Evolutionary conservation across 2,888 invertebrate species (phyloP), one percentile per base, ranked within the genome.

Genomic region (Scaptomyza reducta): DNA sequence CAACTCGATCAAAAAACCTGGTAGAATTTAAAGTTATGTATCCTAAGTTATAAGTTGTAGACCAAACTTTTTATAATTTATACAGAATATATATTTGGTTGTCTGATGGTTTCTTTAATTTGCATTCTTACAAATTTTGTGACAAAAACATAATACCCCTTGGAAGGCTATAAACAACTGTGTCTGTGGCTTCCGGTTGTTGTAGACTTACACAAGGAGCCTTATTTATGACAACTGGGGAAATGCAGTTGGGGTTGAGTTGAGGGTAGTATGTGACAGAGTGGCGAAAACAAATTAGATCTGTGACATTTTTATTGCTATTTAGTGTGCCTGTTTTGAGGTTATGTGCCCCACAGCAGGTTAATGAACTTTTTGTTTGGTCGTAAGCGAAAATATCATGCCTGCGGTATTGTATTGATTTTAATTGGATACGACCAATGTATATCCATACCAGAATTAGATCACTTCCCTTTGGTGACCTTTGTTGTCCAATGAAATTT

Each of bases 231-330:
- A 59, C 74, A 68, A 44, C 68, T 47, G 29, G 45, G 67, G 49
- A 42, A 70, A 60, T 69, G 59, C 40, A 60, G 46, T 35, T 6
- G 25, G 25, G 16, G 14, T 40, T 31, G n/a, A n/a, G 18, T 31
- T 31, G 33, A 40, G 31, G 45, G 27, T 31, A 45, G 41, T 42
- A 33, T 57, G 62, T 61, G 55, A 25, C 63, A 66, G 66, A 61
- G 58, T 63, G 68, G 58, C 60, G 49, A 62, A 80, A 77, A 81
- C 81, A 79, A 84, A 82, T 82, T 82, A 79, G 73, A 71, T 75
- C 73, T 77, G 62, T 79, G 84, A 84, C 82, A 82, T 79, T 84
- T 82, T 84, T 81, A 84, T 84, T 77, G 81, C 79, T 68, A 63
- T 72, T 80, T 72, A 68, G 74, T 50, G 35, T 22, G 44, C 47